Conservation (phyloP, 2,888 invertebrate species). For the Chrysolina haemoptera region DNA sequence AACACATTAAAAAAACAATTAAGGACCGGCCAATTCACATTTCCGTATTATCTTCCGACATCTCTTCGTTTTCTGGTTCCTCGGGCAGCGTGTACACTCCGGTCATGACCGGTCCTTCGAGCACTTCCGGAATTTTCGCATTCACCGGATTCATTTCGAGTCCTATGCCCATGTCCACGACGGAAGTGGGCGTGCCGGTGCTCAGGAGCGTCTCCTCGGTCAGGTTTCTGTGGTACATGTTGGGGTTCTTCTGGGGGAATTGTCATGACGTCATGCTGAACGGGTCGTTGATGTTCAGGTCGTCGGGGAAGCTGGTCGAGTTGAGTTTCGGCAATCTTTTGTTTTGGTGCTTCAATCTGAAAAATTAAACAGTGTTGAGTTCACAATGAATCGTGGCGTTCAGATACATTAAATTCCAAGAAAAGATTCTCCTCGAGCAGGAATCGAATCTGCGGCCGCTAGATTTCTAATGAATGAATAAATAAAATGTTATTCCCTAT, state of each 20-base stretch:
- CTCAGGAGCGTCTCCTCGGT: slow-evolving; percentile 75
- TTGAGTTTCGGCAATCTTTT: slow-evolving; percentile 64
- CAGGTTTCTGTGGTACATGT: slow-evolving; percentile 73
- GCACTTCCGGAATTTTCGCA: slow-evolving; percentile 64
- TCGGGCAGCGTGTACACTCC: slow-evolving; percentile 74
- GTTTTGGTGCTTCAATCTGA: slow-evolving; percentile 75
- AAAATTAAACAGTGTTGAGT: slow-evolving; percentile 20
- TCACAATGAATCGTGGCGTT: too few species aligned
- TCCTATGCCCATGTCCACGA: slow-evolving; percentile 61
- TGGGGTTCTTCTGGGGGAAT: slow-evolving; percentile 70
- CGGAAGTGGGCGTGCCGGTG: slow-evolving; percentile 72
- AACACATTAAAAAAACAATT: slow-evolving; percentile 20
- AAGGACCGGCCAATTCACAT: slow-evolving; percentile 57
- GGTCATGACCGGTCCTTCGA: slow-evolving; percentile 69
- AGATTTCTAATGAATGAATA: too few species aligned
- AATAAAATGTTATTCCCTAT: too few species aligned
- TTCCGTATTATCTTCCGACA: slow-evolving; percentile 69
- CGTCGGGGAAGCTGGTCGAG: slow-evolving; percentile 75
- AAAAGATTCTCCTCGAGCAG: too few species aligned
- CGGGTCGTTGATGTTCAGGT: slow-evolving; percentile 76
- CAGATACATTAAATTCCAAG: too few species aligned
- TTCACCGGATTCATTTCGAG: slow-evolving; percentile 39
- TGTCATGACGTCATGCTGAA: slow-evolving; percentile 83
- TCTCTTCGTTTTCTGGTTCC: slow-evolving; percentile 73
- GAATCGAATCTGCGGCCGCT: too few species aligned